Percentiles rank a stretch among this genome's conserved stretches.
These are phyloP conservation scores for Neoseiulus cucumeris DNA, from an alignment of 1,140 invertebrate genomes.

Conservation along the genomic window DNA sequence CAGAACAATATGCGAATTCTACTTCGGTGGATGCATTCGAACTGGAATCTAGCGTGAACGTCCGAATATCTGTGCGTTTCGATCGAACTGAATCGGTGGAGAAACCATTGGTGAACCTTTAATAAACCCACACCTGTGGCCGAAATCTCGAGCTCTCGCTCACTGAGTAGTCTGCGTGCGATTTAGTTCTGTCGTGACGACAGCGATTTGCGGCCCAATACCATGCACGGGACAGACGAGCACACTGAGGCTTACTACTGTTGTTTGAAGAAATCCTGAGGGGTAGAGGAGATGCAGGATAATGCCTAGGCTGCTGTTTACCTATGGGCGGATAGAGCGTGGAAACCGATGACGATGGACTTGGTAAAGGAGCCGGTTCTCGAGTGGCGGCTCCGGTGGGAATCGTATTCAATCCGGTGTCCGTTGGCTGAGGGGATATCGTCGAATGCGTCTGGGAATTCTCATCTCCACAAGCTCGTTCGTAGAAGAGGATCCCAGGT, in stretches of 20 bases:
- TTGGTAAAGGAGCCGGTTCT: neutral
- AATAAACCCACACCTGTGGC: too few relatives aligned
- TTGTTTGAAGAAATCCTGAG: neutral
- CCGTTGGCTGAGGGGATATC: conserved; percentile 14
- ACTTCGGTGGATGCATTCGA: too few relatives aligned
- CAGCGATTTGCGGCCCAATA: too few relatives aligned
- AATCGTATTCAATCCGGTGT: conserved; percentile 13
- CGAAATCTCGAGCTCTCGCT: too few relatives aligned
- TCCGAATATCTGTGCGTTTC: too few relatives aligned
- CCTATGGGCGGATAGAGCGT: conserved; percentile 9
- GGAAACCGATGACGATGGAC: neutral
- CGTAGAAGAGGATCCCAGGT: conserved; percentile 29
- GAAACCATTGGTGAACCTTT: too few relatives aligned
- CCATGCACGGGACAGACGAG: neutral
- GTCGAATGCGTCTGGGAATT: conserved; percentile 14
- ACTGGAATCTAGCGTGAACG: too few relatives aligned
- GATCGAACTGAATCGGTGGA: too few relatives aligned
- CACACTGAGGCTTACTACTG: neutral
- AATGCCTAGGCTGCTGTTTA: neutral
- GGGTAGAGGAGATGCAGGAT: neutral
- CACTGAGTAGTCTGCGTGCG: too few relatives aligned
- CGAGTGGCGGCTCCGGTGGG: neutral
- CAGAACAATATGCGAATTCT: too few relatives aligned
- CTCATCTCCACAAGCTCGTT: conserved; percentile 25
- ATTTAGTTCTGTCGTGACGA: too few relatives aligned